Evolutionary conservation across 1,140 invertebrate genomes (phyloP), one percentile per base, ranked within the genome.

Genomic region (Panulirus ornatus): DNA sequence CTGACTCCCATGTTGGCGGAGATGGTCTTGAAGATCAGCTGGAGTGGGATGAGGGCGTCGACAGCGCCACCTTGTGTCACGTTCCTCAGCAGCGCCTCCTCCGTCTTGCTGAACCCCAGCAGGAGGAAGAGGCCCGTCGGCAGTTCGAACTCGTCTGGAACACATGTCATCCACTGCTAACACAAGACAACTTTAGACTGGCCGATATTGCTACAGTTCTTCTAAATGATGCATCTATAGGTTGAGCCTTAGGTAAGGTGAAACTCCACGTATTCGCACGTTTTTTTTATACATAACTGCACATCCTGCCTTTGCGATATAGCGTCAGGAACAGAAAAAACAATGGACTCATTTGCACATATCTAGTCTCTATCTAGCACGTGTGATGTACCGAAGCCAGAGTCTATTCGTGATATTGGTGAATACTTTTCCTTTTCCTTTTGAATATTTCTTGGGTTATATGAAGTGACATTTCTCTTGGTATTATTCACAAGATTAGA

Each of bases 51-150:
- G 0, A 89, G 47, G n/a, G 79, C 81, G 27, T 84, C 66, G 58
- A 83, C 76, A 38, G 81, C 88, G n/a, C 40, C 34, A 27, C 66
- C 70, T 0, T 47, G 36, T 34, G 88, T 89, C 66, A 75, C 79
- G 34, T 58, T 89, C 73, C 38, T 88, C 79, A 89, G 36, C 36
- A 89, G n/a, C 42, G 58, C 66, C 30, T 83, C 79, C 63, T 89
- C 88, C 66, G 30, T 83, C 79, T 34, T 73, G 81, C 88, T 89
- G 88, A 75, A 89, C 30, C 88, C 88, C 66, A 89, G 47, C 58
- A 89, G 79, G 27, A 89, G 79, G 79, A 89, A 89, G 16, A 89
- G 44, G 14, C 88, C 88, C 63, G 71, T 83, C 51, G 79, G 47
- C 34, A 89, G 30, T 8, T 89, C 22, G 66, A 54, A 75, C 34